Evolutionary conservation across 2,113 vertebrate genomes (phyloP).

Genomic region (Heterotis niloticus): DNA sequence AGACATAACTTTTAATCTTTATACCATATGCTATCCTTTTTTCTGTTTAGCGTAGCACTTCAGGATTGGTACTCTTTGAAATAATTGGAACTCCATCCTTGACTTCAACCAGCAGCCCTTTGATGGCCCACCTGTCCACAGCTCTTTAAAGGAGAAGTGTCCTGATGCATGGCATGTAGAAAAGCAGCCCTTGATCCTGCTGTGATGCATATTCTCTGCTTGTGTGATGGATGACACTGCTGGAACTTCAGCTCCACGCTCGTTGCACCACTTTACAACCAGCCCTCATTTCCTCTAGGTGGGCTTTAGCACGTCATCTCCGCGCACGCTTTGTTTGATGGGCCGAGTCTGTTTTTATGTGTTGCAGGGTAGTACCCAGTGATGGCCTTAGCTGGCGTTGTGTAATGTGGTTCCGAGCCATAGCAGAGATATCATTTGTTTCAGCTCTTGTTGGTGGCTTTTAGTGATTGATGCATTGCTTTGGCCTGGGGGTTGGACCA

Average conservation of each 20-base stretch:
- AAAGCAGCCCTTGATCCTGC: not conserved
- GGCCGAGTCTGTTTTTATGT: not conserved
- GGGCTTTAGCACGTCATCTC: not conserved
- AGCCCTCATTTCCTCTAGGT: not conserved
- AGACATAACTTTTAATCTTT: not conserved
- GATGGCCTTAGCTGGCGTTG: not conserved
- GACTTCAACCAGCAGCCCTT: too few relatives aligned
- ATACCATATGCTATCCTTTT: too few relatives aligned
- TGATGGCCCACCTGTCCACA: too few relatives aligned
- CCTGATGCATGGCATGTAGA: not conserved
- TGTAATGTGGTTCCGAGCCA: not conserved
- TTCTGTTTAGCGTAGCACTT: too few relatives aligned
- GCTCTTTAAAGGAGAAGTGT: too few relatives aligned
- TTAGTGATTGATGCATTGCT: constrained; percentile 53
- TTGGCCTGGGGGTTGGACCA: constrained; percentile 20
- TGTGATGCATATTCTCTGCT: too few relatives aligned
- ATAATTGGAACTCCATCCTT: too few relatives aligned
- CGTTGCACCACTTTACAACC: not conserved
- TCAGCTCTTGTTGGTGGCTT: constrained; percentile 37
- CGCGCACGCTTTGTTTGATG: not conserved
- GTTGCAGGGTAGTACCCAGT: not conserved
- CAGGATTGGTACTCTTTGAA: too few relatives aligned
- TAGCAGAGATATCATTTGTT: not conserved
- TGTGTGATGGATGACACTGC: not conserved
- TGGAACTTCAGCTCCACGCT: too few relatives aligned